Base-by-base conservation (phyloP, 2,797 vertebrate species). In the Eupleurogrammus muticus region DNA sequence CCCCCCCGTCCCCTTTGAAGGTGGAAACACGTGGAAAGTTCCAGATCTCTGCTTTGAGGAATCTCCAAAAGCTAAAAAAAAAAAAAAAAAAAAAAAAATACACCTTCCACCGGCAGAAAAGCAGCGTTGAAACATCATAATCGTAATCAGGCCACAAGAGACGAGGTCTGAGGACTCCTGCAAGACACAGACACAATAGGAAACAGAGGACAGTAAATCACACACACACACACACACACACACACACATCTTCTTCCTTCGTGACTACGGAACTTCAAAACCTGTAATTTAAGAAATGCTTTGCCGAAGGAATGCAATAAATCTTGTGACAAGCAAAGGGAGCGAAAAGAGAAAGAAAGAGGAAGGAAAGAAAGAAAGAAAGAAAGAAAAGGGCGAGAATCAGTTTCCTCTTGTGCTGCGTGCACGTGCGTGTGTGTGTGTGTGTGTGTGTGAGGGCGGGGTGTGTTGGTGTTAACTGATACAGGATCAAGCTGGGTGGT, bases 261-360 rank as follows among this genome's bases (percentile, higher is more conserved):
- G 78, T 93, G 92, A 94, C 91, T 89, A 70, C 89, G 82, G 85
- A 92, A 89, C 91, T 80, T 83, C 85, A 86, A 91, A n/a, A 93
- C 94, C 92, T 94, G 92, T 95, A 93, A 95, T 95, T 95, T 93
- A 92, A 93, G 90, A 92, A 90, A 93, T 73, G 79, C 80, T 89
- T 56, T 75, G 82, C 86, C 46, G 77, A 78, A 86, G 89, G 91
- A 94, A 93, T 89, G 92, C 88, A 88, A 93, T 95, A 94, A 95
- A 95, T 95, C 90, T 87, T 83, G 67, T 76, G 87, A 90, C 89
- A 87, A 87, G 87, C 79, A 84, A 86, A 87, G 73, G 63, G 60
- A 84, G 71, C 71, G 65, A 59, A 83, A 69, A 70, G 67, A 66
- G 77, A 62, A 73, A 83, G 70, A 79, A 68, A 51, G n/a, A n/a